Evolutionary conservation across 2,797 vertebrate species (phyloP), one percentile per base, ranked within the genome.

Genomic region (Micromesistius poutassou): DNA sequence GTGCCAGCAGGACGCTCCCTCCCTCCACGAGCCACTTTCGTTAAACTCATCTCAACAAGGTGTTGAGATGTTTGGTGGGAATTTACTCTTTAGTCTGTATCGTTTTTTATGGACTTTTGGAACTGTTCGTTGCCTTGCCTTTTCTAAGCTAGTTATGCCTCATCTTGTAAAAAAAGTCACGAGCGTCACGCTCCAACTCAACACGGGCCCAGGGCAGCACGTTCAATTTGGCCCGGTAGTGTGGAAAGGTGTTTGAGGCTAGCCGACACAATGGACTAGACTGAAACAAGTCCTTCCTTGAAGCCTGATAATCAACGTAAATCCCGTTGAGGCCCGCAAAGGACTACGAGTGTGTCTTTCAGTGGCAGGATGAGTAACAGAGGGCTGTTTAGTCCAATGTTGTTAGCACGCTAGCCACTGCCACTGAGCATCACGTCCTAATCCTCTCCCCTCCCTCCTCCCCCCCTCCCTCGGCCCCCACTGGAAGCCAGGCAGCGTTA

Each of bases 401-500:
- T 89, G 86, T 90, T 91, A 87, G 85, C 89, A 85, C 91, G 83
- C 86, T 85, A 87, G 86, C 88, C 82, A 10, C 83, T 10, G 28
- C 68, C 42, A 16, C 42, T 46, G 76, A 28, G 76, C 86, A 86
- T 87, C 90, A 80, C 83, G 62, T 88, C 84, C 84, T 94, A 94
- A 95, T 94, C 93, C 93, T 89, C 92, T 10, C 36, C 9, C 36
- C 36, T 10, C 36, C 36, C 36, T 10, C 36, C 36, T 2, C 36
- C 36, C n/a, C n/a, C n/a, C n/a, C n/a, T n/a, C n/a, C n/a, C n/a
- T n/a, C n/a, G 5, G 89, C 92, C 93, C 91, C 42, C 14, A 16
- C 89, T 89, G 92, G 91, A 93, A 89, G 82, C 84, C 81, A 90
- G 91, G 91, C 91, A 82, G 36, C 36, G 91, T 93, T 93, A 93